Conservation (phyloP, 2,113 vertebrate species). For the Cromileptes altivelis region DNA sequence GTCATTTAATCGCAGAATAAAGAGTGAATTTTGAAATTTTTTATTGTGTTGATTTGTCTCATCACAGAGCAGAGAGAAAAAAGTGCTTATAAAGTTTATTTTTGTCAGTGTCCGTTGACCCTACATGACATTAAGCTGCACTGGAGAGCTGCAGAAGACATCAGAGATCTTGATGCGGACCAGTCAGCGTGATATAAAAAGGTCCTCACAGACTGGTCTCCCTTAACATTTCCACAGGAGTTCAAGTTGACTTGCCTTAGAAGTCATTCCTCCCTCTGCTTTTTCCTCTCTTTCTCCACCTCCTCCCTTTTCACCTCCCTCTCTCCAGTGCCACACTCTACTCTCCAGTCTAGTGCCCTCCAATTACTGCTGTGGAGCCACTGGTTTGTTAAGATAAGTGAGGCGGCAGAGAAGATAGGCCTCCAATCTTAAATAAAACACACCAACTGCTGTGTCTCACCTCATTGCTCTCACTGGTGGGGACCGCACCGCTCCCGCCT, state of each 20-base stretch:
- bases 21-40: background rate
- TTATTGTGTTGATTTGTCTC: background rate
- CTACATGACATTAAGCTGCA: background rate
- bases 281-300: constrained; percentile 36
- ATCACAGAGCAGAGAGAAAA: background rate
- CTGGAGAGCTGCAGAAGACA: constrained; percentile 19
- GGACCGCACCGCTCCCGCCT: constrained; percentile 54
- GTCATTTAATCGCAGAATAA: background rate
- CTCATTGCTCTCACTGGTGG: constrained; percentile 69
- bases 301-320: constrained; percentile 35
- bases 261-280: constrained; percentile 50
- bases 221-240: constrained; percentile 40
- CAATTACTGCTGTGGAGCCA: constrained; percentile 80
- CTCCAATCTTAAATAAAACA: constrained; percentile 82
- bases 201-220: constrained; percentile 20
- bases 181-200: constrained; percentile 27
- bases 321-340: constrained; percentile 66
- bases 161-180: constrained; percentile 10
- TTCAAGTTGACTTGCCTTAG: constrained; percentile 59
- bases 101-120: background rate
- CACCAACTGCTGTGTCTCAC: constrained; percentile 75
- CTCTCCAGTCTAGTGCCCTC: constrained; percentile 81
- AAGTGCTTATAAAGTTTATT: background rate
- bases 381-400: constrained; percentile 84
- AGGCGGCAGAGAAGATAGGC: constrained; percentile 73